Base-by-base conservation (phyloP, 2,113 vertebrate species). In the Triplophysa siluroides region DNA sequence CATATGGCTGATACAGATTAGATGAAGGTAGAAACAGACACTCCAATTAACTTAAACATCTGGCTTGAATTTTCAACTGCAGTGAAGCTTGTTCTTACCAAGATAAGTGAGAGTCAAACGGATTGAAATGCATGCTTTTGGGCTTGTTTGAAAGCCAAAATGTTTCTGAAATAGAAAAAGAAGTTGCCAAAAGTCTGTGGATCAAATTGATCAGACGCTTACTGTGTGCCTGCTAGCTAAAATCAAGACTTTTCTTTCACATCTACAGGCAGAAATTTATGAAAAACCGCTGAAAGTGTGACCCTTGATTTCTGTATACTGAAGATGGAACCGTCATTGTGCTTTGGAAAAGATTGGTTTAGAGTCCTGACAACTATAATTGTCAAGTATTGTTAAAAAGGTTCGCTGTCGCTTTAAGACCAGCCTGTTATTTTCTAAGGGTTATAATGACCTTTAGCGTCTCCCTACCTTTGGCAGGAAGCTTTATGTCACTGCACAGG, bases 1-100 rank as follows among this genome's bases (percentile, higher is more conserved):
- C 78, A 79, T 79, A 72, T 72, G 58, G 78, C 68, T 50, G 68
- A 63, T 52, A 43, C n/a, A 50, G 26, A 64, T 72, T 64, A 71
- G 68, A n/a, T 41, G 19, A 63, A 64, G 24, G 47, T 71, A 24
- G 78, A 50, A 63, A 47, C 38, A 33, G 9, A 10, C 60, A 41
- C 26, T 64, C 19, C 58, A 47, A 71, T 63, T 79, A 79, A 19
- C 19, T 11, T 21, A 33, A 38, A 64, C 58, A 71, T 62, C 60
- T 79, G 60, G 19, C 26, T 13, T 24, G 43, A 12, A 38, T 63
- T 50, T 50, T 24, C 41, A 79, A 19, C 16, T 18, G 50, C 2
- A 50, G 60, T 21, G 12, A 45, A 79, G n/a, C n/a, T 14, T 72
- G 69, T 56, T 72, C 26, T 72, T 21, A 71, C 19, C 50, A 33